These are phyloP conservation scores for Propithecus perrieri DNA, from an alignment of 2,797 vertebrate genomes.

Conservation along the genomic window DNA sequence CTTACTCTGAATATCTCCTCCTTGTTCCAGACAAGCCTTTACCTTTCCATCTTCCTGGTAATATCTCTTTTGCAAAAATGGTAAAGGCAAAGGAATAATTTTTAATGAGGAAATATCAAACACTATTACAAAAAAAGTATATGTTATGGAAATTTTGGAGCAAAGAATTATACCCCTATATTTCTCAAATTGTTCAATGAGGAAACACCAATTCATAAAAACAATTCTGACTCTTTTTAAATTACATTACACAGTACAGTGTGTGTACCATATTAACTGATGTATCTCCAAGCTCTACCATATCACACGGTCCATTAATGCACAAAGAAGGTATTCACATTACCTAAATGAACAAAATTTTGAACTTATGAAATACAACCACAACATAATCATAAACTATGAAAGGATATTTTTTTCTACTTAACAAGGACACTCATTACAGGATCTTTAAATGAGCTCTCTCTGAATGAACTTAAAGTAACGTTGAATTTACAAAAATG, in stretches of 20 bases:
- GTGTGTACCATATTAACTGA: not conserved
- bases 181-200: not conserved
- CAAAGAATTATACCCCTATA: not conserved
- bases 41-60: not conserved
- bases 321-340: not conserved
- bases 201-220: not conserved
- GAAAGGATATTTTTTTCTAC: not conserved
- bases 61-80: not conserved
- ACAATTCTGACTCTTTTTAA: not conserved
- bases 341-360: constrained; percentile 3
- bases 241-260: not conserved
- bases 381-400: constrained; percentile 21
- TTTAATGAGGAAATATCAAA: constrained; percentile 2
- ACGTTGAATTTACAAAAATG: not conserved
- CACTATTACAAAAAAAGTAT: not conserved
- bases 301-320: not conserved
- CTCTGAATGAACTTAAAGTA: not conserved
- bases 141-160: not conserved
- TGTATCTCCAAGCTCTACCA: not conserved
- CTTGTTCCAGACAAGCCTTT: not conserved
- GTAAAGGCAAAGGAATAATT: not conserved
- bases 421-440: not conserved
- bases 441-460: not conserved
- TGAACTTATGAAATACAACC: constrained; percentile 5
- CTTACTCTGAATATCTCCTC: not conserved